Evolutionary conservation across 1,140 invertebrate species (phyloP).

Genomic region (Drosophila nannoptera): DNA sequence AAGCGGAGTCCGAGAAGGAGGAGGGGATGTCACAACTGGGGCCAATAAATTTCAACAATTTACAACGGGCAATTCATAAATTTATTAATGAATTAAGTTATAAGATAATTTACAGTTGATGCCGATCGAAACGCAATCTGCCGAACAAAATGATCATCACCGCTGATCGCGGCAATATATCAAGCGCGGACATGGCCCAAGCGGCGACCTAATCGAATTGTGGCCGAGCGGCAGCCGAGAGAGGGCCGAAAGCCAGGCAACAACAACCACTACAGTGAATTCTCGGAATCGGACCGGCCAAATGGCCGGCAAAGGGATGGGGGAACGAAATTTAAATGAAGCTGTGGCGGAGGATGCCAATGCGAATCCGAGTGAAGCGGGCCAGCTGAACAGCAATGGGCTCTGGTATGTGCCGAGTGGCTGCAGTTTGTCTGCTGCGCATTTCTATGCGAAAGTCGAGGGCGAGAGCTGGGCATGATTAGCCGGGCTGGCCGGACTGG

Average conservation of each 20-base stretch:
- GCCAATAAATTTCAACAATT: constrained; percentile 75
- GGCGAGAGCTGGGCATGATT: constrained; percentile 46
- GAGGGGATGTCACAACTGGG: constrained; percentile 46
- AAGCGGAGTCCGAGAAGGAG: neutral
- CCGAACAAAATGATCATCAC: constrained; percentile 46
- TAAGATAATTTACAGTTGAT: constrained; percentile 75
- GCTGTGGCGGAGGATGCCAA: constrained; percentile 44
- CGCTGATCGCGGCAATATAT: constrained; percentile 57
- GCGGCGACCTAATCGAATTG: constrained; percentile 65
- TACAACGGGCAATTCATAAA: constrained; percentile 77
- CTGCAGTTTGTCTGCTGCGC: constrained; percentile 43
- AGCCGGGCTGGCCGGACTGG: constrained; percentile 36
- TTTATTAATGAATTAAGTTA: constrained; percentile 79
- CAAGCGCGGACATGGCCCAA: constrained; percentile 44
- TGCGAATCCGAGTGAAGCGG: neutral
- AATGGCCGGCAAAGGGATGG: constrained; percentile 43
- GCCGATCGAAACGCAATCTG: constrained; percentile 51
- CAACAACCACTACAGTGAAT: constrained; percentile 42
- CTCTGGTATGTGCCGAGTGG: constrained; percentile 6
- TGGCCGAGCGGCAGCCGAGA: constrained; percentile 25
- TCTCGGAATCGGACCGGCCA: constrained; percentile 56
- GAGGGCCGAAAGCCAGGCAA: constrained; percentile 14
- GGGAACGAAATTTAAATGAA: constrained; percentile 66
- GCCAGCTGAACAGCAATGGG: neutral
- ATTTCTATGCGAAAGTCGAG: constrained; percentile 34